These are phyloP conservation scores for Dolichomitus sp. DNA, from an alignment of 2,888 invertebrate species.

Conservation along the genomic window DNA sequence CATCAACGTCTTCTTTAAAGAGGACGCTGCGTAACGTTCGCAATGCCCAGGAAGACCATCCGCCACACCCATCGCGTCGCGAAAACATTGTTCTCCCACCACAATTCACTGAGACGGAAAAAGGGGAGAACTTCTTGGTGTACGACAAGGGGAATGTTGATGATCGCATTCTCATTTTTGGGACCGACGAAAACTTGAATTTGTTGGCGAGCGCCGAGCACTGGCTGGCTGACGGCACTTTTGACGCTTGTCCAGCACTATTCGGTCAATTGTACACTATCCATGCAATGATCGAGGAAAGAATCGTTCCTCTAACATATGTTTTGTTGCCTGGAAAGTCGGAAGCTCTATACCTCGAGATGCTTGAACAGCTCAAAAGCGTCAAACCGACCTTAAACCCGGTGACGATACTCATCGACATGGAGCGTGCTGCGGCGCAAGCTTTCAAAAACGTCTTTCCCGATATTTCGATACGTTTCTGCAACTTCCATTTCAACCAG, in stretches of 20 bases:
- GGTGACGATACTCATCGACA: constrained; percentile 12
- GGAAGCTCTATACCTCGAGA: constrained; percentile 4
- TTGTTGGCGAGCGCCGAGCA: constrained; percentile 11
- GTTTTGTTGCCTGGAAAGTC: constrained; percentile 14
- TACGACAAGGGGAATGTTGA: constrained; percentile 6
- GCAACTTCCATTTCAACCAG: constrained; percentile 15
- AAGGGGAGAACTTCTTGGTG: constrained; percentile 1
- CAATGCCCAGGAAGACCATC: constrained; percentile 16
- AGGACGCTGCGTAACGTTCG: constrained; percentile 23
- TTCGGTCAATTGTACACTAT: constrained; percentile 18
- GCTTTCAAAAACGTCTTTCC: constrained; percentile 8
- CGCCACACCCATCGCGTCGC: constrained; percentile 11
- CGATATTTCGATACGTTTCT: neutral
- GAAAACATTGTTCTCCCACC: constrained; percentile 19
- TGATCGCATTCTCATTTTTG: constrained; percentile 19
- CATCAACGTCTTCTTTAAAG: neutral
- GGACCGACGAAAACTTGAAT: constrained; percentile 18
- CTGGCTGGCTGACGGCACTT: constrained; percentile 26
- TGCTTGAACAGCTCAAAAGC: constrained; percentile 1
- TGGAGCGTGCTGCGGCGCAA: constrained; percentile 20
- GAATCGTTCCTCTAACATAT: neutral
- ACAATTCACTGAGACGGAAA: constrained; percentile 13
- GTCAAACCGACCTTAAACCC: constrained; percentile 9
- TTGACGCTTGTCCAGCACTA: constrained; percentile 16
- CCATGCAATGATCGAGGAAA: constrained; percentile 3